Evolutionary conservation across 2,113 vertebrate species (phyloP).

Genomic region (Centrocercus urophasianus): DNA sequence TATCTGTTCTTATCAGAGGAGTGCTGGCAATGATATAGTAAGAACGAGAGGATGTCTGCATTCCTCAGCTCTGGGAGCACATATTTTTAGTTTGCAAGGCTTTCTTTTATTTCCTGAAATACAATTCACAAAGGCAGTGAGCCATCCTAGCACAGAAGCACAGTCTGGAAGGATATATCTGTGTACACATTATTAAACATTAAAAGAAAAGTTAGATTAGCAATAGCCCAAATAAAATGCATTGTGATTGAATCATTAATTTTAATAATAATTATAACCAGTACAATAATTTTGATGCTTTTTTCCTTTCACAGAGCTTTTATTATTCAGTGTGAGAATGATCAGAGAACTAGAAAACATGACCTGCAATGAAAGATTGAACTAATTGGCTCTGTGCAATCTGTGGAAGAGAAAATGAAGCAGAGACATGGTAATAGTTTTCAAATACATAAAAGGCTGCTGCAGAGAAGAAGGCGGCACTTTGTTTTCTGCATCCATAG

Average conservation of each 20-base stretch:
- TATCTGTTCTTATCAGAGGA: background rate
- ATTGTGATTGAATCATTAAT: constrained; percentile 53
- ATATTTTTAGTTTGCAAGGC: background rate
- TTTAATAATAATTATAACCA: constrained; percentile 39
- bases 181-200: background rate
- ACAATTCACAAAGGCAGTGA: background rate
- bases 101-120: background rate
- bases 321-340: constrained; percentile 35
- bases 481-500: background rate
- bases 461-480: background rate
- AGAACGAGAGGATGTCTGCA: background rate
- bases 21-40: background rate
- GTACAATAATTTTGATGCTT: background rate
- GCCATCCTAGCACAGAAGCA: background rate
- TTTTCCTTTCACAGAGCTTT: constrained; percentile 18
- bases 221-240: constrained; percentile 33
- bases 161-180: background rate
- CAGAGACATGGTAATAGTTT: background rate
- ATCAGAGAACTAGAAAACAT: constrained; percentile 53
- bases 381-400: constrained; percentile 44
- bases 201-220: constrained; percentile 31
- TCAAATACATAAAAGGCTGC: constrained; percentile 25
- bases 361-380: constrained; percentile 7
- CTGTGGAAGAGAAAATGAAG: constrained; percentile 38
- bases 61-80: background rate